phyloP scores from a whole-genome alignment of 2,888 invertebrate genomes.

The Limnephilus rhombicus region DNA sequence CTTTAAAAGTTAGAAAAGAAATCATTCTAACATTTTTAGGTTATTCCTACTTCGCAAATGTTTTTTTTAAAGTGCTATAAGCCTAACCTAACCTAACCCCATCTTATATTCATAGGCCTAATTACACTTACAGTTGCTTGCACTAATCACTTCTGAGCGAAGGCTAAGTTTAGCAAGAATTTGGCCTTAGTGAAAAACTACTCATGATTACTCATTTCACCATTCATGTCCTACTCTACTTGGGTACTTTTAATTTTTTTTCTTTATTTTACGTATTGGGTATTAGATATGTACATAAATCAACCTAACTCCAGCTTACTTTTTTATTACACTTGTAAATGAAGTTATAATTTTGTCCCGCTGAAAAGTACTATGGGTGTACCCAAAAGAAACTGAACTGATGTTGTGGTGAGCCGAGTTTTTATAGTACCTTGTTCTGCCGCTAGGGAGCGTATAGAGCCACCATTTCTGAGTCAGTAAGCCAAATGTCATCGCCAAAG shows the following conservation, averaged over 20 bases:
- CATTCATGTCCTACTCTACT: background rate
- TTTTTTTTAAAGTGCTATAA: background rate
- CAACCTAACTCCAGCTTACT: too few relatives aligned
- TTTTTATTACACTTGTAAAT: too few relatives aligned
- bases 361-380: too few relatives aligned
- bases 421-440: too few relatives aligned
- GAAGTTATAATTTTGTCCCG: too few relatives aligned
- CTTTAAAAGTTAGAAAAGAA: background rate
- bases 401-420: too few relatives aligned
- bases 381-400: too few relatives aligned
- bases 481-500: too few relatives aligned
- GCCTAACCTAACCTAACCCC: background rate
- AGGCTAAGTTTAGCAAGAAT: background rate
- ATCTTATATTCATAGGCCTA: background rate
- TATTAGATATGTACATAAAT: too few relatives aligned
- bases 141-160: background rate
- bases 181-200: background rate
- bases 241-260: background rate
- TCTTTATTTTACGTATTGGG: too few relatives aligned
- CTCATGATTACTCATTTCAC: background rate
- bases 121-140: background rate
- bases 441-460: too few relatives aligned
- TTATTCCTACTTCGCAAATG: background rate
- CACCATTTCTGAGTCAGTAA: too few relatives aligned
- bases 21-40: background rate